Conservation (phyloP, 2,888 invertebrate genomes). For the Cataglyphis cursor region DNA sequence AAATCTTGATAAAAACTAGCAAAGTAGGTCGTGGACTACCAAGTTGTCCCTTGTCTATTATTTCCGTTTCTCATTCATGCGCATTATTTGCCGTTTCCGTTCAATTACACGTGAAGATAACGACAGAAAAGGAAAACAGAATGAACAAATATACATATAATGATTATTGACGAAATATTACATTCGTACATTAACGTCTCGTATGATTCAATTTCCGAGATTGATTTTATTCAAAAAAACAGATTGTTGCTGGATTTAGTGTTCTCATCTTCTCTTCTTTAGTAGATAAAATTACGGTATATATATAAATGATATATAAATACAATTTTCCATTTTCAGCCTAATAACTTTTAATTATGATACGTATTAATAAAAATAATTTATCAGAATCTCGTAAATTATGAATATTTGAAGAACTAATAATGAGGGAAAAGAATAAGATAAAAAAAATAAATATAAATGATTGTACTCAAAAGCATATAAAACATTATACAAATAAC, state of each 20-base stretch:
- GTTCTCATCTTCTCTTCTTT: background rate
- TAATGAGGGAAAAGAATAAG: background rate
- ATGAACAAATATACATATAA: conserved; percentile 66
- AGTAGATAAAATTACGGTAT: background rate
- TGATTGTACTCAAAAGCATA: background rate
- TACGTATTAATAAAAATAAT: background rate
- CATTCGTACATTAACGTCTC: conserved; percentile 60
- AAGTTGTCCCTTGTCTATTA: conserved; percentile 74
- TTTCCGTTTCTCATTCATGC: conserved; percentile 73
- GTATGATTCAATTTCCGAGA: conserved; percentile 57
- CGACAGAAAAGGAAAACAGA: conserved; percentile 40
- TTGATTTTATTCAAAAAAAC: conserved; percentile 1
- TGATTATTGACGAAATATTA: conserved; percentile 61
- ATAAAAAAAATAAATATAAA: background rate
- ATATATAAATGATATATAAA: background rate
- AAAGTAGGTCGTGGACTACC: conserved; percentile 73
- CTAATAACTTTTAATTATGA: background rate
- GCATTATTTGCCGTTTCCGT: conserved; percentile 72
- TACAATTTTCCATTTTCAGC: background rate
- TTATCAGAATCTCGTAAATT: background rate
- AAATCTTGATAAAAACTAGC: conserved; percentile 70
- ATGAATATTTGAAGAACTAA: background rate
- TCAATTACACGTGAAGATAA: conserved; percentile 63
- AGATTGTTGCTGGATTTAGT: background rate
- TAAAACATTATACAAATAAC: background rate